These are phyloP conservation scores for Amphiprion ocellaris DNA, from an alignment of 2,113 vertebrate species.

Conservation along the genomic window DNA sequence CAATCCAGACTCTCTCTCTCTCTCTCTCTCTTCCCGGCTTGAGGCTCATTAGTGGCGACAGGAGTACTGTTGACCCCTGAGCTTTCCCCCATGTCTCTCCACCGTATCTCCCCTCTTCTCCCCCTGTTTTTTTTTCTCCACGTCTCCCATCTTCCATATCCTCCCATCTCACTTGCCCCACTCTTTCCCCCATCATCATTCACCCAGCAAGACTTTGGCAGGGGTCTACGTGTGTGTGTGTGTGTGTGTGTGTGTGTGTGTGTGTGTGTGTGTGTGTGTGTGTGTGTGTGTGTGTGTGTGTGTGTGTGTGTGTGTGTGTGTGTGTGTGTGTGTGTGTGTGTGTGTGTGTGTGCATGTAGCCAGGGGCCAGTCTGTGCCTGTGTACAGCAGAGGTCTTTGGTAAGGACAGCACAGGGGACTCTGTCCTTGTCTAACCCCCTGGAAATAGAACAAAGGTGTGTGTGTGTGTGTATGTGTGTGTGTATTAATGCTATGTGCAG, in stretches of 20 bases:
- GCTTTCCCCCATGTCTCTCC: conserved; percentile 44
- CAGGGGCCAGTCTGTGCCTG: conserved; percentile 55
- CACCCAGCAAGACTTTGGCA: conserved; percentile 73
- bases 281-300: conserved; percentile 32
- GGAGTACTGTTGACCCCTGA: conserved; percentile 60
- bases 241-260: conserved; percentile 27
- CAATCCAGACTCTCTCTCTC: conserved; percentile 22
- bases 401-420: conserved; percentile 79
- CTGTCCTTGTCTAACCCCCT: conserved; percentile 75
- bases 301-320: too few relatives aligned
- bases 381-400: conserved; percentile 72
- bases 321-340: conserved; percentile 17
- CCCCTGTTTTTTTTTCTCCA: neutral
- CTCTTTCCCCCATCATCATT: conserved; percentile 73
- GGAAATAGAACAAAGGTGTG: conserved; percentile 70
- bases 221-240: conserved; percentile 16
- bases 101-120: conserved; percentile 21
- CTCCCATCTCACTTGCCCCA: conserved; percentile 54
- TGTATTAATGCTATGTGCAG: conserved; percentile 50
- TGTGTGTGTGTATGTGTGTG: conserved; percentile 31
- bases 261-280: conserved; percentile 14
- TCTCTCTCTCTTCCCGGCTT: conserved; percentile 32
- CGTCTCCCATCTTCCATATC: conserved; percentile 34
- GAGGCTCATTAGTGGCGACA: conserved; percentile 72
- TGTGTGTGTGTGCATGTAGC: conserved; percentile 37